These are phyloP conservation scores for Centropristis striata DNA, from an alignment of 2,113 vertebrate genomes.

Conservation along the genomic window DNA sequence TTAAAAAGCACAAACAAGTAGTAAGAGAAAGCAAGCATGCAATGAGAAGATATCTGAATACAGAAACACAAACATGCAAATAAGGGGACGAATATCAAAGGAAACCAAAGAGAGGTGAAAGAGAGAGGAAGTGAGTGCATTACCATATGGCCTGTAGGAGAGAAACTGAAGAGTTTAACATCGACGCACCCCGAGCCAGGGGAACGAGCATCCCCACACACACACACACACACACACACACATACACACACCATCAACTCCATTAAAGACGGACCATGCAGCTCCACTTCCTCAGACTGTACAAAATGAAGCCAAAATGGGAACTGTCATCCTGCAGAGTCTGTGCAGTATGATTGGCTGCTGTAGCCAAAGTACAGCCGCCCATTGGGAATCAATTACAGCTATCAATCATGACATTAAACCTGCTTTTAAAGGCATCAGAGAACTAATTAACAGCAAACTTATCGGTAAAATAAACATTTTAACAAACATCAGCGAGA, in stretches of 20 bases:
- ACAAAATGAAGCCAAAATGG: too few species aligned
- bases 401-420: too few species aligned
- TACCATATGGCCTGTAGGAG: conserved; percentile 50
- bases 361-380: too few species aligned
- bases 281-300: too few species aligned
- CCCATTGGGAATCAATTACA: too few species aligned
- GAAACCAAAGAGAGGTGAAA: background rate
- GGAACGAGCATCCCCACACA: background rate
- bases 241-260: background rate
- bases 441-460: too few species aligned
- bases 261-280: too few species aligned
- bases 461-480: too few species aligned
- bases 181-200: conserved; percentile 20
- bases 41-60: conserved; percentile 8
- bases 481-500: too few species aligned
- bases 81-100: background rate
- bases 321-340: too few species aligned
- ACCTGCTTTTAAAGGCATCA: too few species aligned
- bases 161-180: conserved; percentile 4
- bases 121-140: conserved; percentile 31
- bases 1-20: conserved; percentile 14
- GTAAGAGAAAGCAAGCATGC: background rate
- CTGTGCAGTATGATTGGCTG: too few species aligned
- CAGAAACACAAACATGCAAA: conserved; percentile 22
- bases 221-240: background rate